A percentile compares a stretch with the other conserved stretches of the same genome.
phyloP scores from a whole-genome alignment of 2,113 vertebrate species.

The Engraulis encrasicolus region DNA sequence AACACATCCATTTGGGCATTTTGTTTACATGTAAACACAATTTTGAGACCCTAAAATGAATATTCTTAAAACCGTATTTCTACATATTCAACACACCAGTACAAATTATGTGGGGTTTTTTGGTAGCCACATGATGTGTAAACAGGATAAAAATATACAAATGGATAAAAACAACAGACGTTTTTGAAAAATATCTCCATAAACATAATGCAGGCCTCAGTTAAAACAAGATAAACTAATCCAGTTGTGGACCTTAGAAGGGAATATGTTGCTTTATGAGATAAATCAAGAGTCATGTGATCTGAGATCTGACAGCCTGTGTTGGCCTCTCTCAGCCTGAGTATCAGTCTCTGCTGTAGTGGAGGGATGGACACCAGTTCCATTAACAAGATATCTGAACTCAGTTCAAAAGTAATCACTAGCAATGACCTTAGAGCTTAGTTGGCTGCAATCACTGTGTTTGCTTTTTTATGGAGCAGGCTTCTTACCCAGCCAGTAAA shows the following conservation, averaged over 20 bases:
- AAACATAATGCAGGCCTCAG: no score
- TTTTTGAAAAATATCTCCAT: no score
- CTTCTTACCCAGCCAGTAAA: conserved; percentile 3
- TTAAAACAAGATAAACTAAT: no score
- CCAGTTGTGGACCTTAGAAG: not conserved
- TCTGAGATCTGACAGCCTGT: not conserved
- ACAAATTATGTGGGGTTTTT: no score
- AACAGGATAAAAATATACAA: no score
- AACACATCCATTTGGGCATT: no score
- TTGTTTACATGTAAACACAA: no score
- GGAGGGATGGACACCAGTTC: not conserved
- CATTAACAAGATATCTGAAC: not conserved
- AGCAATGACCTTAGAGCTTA: not conserved
- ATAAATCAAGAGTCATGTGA: not conserved
- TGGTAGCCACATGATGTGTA: no score
- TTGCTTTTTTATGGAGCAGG: not conserved
- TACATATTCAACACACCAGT: no score
- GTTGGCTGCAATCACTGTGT: not conserved
- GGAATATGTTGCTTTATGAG: not conserved
- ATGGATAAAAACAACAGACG: no score
- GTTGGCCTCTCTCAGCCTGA: not conserved
- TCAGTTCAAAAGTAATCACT: not conserved
- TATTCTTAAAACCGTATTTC: no score
- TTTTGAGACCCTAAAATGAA: no score
- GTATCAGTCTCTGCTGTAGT: not conserved